Evolutionary conservation across 2,888 invertebrate genomes (phyloP).

Genomic region (Campoplex nolae): DNA sequence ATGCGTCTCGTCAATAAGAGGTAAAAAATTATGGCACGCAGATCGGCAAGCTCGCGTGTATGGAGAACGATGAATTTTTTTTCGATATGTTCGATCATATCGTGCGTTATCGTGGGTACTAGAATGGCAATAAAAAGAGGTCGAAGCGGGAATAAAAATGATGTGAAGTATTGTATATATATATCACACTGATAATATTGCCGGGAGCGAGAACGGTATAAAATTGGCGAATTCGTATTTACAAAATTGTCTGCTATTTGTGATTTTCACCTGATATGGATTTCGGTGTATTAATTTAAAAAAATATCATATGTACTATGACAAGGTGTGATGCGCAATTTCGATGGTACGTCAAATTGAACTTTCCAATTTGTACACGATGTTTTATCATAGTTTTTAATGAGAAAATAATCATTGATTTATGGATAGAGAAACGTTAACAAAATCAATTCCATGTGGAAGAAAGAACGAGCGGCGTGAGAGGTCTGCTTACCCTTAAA

Average conservation of each 20-base stretch:
- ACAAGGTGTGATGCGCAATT: not conserved
- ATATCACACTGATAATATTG: not conserved
- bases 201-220: not conserved
- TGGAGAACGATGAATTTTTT: constrained; percentile 8
- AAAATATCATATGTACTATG: not conserved
- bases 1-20: constrained; percentile 2
- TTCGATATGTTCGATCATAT: constrained; percentile 14
- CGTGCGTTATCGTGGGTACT: not conserved
- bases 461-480: not conserved
- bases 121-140: constrained; percentile 14
- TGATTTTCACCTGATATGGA: not conserved
- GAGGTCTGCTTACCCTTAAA: not conserved
- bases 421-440: not conserved
- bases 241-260: not conserved
- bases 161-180: constrained; percentile 7
- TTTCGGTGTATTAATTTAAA: not conserved
- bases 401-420: not conserved
- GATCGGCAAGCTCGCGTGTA: not conserved
- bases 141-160: not conserved
- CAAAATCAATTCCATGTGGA: not conserved
- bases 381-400: not conserved
- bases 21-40: constrained; percentile 8
- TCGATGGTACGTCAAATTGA: not conserved
- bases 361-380: not conserved
- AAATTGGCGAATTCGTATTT: constrained; percentile 14